Evolutionary conservation across 2,888 invertebrate genomes (phyloP).

Genomic region (Diarsia rubi): DNA sequence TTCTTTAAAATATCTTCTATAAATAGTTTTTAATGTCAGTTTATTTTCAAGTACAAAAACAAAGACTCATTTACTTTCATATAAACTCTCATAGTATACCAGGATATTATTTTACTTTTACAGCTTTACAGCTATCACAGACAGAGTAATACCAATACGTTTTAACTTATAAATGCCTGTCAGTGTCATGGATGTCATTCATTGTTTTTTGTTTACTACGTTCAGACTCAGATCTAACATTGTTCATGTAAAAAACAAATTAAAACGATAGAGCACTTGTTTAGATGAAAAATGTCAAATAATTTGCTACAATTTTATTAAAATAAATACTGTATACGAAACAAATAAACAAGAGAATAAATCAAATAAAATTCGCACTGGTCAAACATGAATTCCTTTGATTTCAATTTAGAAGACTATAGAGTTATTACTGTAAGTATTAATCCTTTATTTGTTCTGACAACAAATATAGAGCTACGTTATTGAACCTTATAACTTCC

Average conservation of each 20-base stretch:
- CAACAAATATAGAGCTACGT: too few relatives aligned
- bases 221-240: neutral
- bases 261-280: slow-evolving; percentile 1
- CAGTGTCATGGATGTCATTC: neutral
- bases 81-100: neutral
- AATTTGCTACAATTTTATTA: neutral
- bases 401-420: slow-evolving; percentile 60
- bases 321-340: neutral
- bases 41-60: too few relatives aligned
- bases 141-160: slow-evolving; percentile 27
- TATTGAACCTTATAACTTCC: too few relatives aligned
- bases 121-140: too few relatives aligned
- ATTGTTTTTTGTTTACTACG: slow-evolving; percentile 7
- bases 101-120: neutral
- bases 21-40: neutral
- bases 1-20: too few relatives aligned
- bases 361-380: neutral
- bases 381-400: slow-evolving; percentile 44
- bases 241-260: neutral
- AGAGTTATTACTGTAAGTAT: slow-evolving; percentile 69
- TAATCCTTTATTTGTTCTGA: neutral
- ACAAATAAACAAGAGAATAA: slow-evolving; percentile 1
- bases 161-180: neutral
- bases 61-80: accelerated
- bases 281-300: slow-evolving; percentile 40